These are phyloP conservation scores for Trematomus loennbergii DNA, from an alignment of 2,113 vertebrate species.

Conservation along the genomic window DNA sequence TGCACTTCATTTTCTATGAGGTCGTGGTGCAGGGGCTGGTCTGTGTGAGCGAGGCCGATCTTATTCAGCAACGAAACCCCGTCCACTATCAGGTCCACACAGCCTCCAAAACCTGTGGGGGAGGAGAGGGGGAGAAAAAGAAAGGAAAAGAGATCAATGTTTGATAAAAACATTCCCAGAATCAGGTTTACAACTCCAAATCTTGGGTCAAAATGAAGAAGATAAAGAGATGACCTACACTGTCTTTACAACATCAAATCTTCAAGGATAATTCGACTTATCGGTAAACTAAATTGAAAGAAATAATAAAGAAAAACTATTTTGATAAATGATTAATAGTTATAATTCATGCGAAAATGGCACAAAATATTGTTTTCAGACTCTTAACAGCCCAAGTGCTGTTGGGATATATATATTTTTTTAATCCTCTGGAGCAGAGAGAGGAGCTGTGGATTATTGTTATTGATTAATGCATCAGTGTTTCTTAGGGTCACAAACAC, in stretches of 20 bases:
- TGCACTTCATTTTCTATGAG: conserved; percentile 83
- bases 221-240: not conserved
- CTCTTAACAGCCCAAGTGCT: too few relatives aligned
- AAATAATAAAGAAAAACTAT: too few relatives aligned
- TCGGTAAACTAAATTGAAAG: too few relatives aligned
- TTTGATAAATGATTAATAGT: too few relatives aligned
- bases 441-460: too few relatives aligned
- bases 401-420: too few relatives aligned
- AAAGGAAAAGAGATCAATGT: not conserved
- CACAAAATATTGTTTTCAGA: too few relatives aligned
- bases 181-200: not conserved
- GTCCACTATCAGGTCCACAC: conserved; percentile 87
- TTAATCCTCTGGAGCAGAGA: too few relatives aligned
- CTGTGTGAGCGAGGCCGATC: conserved; percentile 78
- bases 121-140: conserved; percentile 2
- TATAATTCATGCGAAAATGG: too few relatives aligned
- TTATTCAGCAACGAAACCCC: conserved; percentile 84
- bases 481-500: too few relatives aligned
- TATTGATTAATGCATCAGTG: too few relatives aligned
- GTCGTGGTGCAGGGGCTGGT: conserved; percentile 84
- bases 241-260: not conserved
- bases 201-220: not conserved
- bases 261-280: too few relatives aligned
- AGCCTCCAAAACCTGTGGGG: conserved; percentile 86
- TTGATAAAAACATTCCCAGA: not conserved